Percentiles rank a stretch among this genome's conserved stretches.
Evolutionary conservation across 2,113 vertebrate species (phyloP).

Genomic region (Lipophrys pholis): DNA sequence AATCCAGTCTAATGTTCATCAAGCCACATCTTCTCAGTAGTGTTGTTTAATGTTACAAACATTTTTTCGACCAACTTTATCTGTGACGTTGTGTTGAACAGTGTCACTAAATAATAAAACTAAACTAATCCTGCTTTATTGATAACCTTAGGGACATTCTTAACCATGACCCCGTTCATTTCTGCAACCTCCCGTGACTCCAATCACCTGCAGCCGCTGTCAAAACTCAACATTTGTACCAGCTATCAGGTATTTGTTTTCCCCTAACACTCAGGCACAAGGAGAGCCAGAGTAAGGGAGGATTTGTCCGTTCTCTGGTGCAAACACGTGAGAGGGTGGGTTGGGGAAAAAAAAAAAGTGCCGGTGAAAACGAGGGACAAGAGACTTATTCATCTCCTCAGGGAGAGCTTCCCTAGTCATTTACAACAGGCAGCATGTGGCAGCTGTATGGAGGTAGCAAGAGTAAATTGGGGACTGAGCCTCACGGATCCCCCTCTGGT

Average conservation of each 20-base stretch:
- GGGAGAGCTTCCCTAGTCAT: conserved; percentile 28
- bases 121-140: too few relatives aligned
- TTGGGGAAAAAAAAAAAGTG: neutral
- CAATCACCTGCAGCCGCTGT: conserved; percentile 47
- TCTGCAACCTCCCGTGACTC: conserved; percentile 37
- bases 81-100: too few relatives aligned
- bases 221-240: conserved; percentile 33
- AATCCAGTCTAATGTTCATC: too few relatives aligned
- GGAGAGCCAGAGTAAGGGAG: neutral
- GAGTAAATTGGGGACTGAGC: conserved; percentile 62
- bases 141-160: too few relatives aligned
- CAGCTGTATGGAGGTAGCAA: conserved; percentile 31
- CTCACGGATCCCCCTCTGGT: conserved; percentile 40
- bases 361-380: conserved; percentile 8
- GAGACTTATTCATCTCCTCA: conserved; percentile 11
- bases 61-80: too few relatives aligned
- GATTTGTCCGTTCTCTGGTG: conserved; percentile 12
- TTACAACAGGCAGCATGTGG: conserved; percentile 40
- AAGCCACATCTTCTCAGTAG: too few relatives aligned
- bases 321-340: neutral
- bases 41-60: too few relatives aligned
- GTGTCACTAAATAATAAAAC: too few relatives aligned
- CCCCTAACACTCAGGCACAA: conserved; percentile 10
- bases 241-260: conserved; percentile 45
- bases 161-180: conserved; percentile 53